A percentile compares a stretch with the other conserved stretches of the same genome.
phyloP scores from a whole-genome alignment of 2,113 vertebrate genomes.

The Tylochromis polylepis region DNA sequence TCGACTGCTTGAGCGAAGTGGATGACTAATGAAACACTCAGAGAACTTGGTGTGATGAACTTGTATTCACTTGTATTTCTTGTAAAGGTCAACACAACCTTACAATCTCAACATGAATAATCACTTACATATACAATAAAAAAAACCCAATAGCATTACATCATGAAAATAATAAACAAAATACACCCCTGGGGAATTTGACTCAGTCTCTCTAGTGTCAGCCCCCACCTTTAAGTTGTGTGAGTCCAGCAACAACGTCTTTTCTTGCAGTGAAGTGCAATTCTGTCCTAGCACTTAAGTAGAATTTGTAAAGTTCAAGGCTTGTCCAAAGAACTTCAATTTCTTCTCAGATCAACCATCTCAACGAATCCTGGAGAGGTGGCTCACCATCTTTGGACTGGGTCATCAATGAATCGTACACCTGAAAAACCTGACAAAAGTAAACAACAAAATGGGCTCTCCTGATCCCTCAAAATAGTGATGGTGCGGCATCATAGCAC shows the following conservation, averaged over 20 bases:
- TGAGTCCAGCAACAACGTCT: not conserved
- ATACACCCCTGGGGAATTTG: not conserved
- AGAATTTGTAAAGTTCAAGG: not conserved
- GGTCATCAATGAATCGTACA: not conserved
- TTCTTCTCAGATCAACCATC: not conserved
- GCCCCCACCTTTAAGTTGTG: not conserved
- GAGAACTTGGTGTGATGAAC: not conserved
- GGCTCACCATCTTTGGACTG: not conserved
- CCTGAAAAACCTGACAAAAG: not conserved
- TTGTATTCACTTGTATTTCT: not conserved
- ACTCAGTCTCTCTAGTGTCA: not conserved
- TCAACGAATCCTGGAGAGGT: not conserved
- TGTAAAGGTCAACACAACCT: too few species aligned
- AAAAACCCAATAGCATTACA: not conserved
- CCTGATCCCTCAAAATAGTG: not conserved
- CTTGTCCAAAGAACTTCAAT: not conserved
- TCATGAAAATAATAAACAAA: not conserved
- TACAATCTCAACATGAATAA: not conserved
- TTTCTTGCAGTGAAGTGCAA: fast-evolving
- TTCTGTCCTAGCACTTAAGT: not conserved
- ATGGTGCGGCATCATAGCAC: not conserved
- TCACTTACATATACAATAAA: not conserved
- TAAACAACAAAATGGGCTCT: not conserved
- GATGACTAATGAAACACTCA: not conserved
- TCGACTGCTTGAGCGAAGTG: not conserved